Evolutionary conservation across 2,113 vertebrate species (phyloP).

Genomic region (Apteryx mantelli): DNA sequence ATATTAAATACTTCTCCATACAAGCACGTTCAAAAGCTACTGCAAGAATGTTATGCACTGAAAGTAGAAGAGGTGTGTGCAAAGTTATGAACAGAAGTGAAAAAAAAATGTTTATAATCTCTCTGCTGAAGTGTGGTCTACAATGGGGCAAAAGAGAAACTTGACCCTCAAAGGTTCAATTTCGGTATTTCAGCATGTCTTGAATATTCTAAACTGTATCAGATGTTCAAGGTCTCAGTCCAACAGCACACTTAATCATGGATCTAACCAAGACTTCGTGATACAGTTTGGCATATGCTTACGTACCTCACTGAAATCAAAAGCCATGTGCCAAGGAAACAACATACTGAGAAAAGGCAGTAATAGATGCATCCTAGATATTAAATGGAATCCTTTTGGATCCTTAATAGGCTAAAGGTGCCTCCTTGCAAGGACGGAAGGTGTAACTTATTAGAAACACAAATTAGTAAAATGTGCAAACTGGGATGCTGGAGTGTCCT

Average conservation of each 20-base stretch:
- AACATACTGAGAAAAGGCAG: background rate
- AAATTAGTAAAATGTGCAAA: background rate
- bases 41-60: background rate
- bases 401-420: background rate
- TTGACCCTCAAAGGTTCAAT: background rate
- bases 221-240: background rate
- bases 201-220: background rate
- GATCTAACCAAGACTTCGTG: background rate
- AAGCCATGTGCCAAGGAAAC: background rate
- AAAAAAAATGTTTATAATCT: background rate
- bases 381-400: background rate
- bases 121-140: background rate
- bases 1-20: conserved; percentile 66
- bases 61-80: background rate
- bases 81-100: background rate
- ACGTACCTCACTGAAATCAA: background rate
- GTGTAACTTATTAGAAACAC: background rate
- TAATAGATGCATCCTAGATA: background rate
- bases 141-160: background rate
- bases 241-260: background rate
- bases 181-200: background rate
- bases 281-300: background rate
- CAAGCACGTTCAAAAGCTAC: background rate
- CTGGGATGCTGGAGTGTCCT: background rate
- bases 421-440: background rate